Evolutionary conservation across 1,140 invertebrate genomes (phyloP).

Genomic region (Ganaspis sp.): DNA sequence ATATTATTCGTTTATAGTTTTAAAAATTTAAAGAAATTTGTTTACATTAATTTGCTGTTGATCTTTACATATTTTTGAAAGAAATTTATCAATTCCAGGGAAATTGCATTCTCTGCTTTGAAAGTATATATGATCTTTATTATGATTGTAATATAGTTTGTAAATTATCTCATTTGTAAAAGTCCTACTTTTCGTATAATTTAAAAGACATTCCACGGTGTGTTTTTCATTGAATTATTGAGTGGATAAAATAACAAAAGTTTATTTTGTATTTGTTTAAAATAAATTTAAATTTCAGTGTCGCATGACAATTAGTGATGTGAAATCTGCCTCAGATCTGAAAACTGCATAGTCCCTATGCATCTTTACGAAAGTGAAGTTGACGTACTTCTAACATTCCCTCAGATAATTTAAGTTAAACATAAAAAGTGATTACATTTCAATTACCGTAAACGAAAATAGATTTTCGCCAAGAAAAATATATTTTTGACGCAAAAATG

Average conservation of each 20-base stretch:
- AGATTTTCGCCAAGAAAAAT: background rate
- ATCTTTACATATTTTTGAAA: conserved; percentile 47
- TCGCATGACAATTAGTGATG: conserved; percentile 30
- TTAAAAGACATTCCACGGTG: background rate
- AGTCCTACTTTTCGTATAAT: conserved; percentile 36
- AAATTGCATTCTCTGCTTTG: conserved; percentile 54
- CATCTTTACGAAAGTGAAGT: conserved; percentile 35
- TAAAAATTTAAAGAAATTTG: conserved; percentile 43
- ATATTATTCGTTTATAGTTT: conserved; percentile 41
- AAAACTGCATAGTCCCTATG: conserved; percentile 9
- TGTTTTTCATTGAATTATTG: conserved; percentile 22
- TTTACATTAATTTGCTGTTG: conserved; percentile 61
- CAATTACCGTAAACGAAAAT: background rate
- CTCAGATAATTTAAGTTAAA: conserved; percentile 39
- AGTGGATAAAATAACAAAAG: conserved; percentile 8
- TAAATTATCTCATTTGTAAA: conserved; percentile 26
- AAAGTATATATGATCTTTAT: conserved; percentile 42
- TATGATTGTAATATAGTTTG: conserved; percentile 38
- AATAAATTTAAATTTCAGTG: conserved; percentile 31
- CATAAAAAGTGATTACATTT: conserved; percentile 14
- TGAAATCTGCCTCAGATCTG: conserved; percentile 37
- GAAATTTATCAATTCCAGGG: conserved; percentile 38
- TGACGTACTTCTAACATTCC: conserved; percentile 39
- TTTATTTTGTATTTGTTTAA: conserved; percentile 9
- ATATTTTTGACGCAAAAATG: conserved; percentile 16